Evolutionary conservation across 1,140 invertebrate species (phyloP).

Genomic region (Drosophila leontia): DNA sequence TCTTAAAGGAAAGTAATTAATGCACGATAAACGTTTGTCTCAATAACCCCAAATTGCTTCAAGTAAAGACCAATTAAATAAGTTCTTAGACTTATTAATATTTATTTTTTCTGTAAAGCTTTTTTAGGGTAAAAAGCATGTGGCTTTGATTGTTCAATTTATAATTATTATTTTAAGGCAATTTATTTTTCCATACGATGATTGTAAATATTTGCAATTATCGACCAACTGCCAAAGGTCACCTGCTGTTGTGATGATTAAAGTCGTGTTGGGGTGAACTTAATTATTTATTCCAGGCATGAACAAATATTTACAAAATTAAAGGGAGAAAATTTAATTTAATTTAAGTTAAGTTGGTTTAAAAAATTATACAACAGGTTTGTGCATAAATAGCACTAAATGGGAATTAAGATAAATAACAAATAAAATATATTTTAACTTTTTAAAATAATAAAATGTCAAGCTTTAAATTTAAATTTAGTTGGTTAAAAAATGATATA

Average conservation of each 20-base stretch:
- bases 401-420: too few species aligned
- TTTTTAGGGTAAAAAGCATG: neutral
- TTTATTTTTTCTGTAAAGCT: neutral
- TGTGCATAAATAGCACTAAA: too few species aligned
- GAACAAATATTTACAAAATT: neutral
- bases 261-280: neutral
- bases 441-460: neutral
- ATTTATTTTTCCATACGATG: neutral
- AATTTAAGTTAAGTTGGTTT: neutral
- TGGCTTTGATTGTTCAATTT: neutral
- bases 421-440: too few species aligned
- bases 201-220: neutral
- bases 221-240: neutral
- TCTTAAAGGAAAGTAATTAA: constrained; percentile 21
- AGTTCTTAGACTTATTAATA: too few species aligned
- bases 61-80: neutral
- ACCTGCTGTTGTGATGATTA: neutral
- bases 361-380: too few species aligned
- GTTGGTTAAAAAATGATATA: too few species aligned
- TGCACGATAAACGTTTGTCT: constrained; percentile 23
- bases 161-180: neutral
- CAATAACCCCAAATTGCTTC: neutral
- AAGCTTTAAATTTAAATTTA: too few species aligned
- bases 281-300: neutral
- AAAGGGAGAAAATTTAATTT: too few species aligned